Percentiles rank a stretch among this genome's conserved stretches.
These are phyloP conservation scores for Paratilapia polleni DNA, from an alignment of 2,113 vertebrate species.

Conservation along the genomic window DNA sequence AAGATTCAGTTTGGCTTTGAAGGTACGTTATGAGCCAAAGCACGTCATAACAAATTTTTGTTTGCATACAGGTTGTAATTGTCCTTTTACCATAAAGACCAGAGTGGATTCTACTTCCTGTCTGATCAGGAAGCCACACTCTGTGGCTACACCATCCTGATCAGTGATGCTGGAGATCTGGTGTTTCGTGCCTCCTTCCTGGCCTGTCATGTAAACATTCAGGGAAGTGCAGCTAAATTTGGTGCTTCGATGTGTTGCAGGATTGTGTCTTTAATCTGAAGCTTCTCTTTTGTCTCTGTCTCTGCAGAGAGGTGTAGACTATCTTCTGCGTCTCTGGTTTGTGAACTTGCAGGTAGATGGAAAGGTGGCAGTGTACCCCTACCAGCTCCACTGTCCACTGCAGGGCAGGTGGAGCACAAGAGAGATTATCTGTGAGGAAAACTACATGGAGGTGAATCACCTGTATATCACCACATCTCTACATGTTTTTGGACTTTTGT, in stretches of 20 bases:
- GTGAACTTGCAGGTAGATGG: constrained; percentile 28
- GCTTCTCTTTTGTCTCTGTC: neutral
- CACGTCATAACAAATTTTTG: neutral
- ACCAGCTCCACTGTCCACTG: constrained; percentile 49
- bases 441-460: constrained; percentile 68
- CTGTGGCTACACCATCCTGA: constrained; percentile 63
- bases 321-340: constrained; percentile 57
- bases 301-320: constrained; percentile 48
- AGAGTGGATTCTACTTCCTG: constrained; percentile 45
- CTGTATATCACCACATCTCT: neutral
- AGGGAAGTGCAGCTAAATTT: constrained; percentile 15
- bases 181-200: constrained; percentile 69
- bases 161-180: constrained; percentile 52
- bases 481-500: neutral
- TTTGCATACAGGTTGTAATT: neutral
- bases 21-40: constrained; percentile 29
- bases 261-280: neutral
- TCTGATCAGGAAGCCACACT: constrained; percentile 37
- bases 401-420: constrained; percentile 34
- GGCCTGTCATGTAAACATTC: constrained; percentile 62
- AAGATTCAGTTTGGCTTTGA: constrained; percentile 54
- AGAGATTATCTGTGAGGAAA: constrained; percentile 66
- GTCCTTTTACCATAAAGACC: constrained; percentile 27
- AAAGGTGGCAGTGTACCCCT: constrained; percentile 11
- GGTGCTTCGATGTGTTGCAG: neutral